Evolutionary conservation across 1,140 invertebrate species (phyloP).

Genomic region (Leptonema lineaticorne): DNA sequence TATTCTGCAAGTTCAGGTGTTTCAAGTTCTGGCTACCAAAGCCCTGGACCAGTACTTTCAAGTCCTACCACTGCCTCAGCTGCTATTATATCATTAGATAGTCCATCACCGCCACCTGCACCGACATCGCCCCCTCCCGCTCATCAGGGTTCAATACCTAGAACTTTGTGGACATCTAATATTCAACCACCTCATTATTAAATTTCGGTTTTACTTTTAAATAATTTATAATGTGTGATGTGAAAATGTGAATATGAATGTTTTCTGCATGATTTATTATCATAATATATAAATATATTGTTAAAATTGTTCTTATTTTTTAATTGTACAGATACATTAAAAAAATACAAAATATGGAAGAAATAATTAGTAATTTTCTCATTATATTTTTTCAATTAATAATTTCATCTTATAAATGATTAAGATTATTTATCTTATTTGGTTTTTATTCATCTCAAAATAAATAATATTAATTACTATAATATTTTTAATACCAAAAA

Average conservation of each 20-base stretch:
- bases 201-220: neutral
- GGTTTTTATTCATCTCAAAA: too few species aligned
- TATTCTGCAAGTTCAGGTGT: conserved; percentile 53
- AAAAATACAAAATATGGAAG: neutral
- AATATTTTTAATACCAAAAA: conserved; percentile 3
- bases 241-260: neutral
- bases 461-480: too few species aligned
- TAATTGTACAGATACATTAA: neutral
- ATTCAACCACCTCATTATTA: conserved; percentile 22
- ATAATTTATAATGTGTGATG: conserved; percentile 8
- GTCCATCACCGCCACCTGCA: conserved; percentile 57
- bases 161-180: conserved; percentile 21
- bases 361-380: neutral
- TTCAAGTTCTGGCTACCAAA: conserved; percentile 59
- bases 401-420: too few species aligned
- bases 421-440: too few species aligned
- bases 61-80: conserved; percentile 33
- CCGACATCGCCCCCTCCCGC: conserved; percentile 38
- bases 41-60: conserved; percentile 43
- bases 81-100: conserved; percentile 59
- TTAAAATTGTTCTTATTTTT: neutral
- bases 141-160: conserved; percentile 35
- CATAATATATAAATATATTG: neutral
- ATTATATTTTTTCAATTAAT: too few species aligned
- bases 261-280: neutral